Evolutionary conservation across 2,113 vertebrate species (phyloP).

Genomic region (Mirounga angustirostris): DNA sequence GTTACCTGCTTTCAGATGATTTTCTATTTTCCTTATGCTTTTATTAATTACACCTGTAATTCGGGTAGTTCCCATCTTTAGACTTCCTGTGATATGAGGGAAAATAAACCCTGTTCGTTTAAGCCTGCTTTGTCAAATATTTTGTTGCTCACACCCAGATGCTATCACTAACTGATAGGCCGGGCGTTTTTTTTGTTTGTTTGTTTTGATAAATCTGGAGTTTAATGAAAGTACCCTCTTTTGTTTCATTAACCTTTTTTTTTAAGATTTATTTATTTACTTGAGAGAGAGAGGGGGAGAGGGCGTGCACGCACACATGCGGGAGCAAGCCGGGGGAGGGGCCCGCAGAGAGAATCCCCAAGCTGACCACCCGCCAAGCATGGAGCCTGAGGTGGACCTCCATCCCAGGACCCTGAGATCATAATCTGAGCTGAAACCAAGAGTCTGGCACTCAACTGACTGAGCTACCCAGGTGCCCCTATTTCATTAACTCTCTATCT

Average conservation of each 20-base stretch:
- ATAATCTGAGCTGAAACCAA: background rate
- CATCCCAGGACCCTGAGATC: background rate
- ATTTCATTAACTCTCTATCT: background rate
- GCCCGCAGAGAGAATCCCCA: background rate
- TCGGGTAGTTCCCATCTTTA: background rate
- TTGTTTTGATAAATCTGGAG: background rate
- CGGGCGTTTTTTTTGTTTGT: background rate
- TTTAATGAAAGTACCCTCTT: background rate
- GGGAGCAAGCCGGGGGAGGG: background rate
- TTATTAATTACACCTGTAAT: background rate
- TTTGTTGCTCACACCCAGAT: background rate
- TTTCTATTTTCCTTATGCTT: background rate
- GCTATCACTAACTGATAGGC: background rate
- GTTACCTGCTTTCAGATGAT: background rate
- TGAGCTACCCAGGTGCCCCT: background rate
- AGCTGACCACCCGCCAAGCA: background rate
- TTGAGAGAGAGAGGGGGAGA: background rate
- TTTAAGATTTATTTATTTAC: background rate
- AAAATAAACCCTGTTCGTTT: background rate
- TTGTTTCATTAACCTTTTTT: background rate
- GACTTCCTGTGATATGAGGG: background rate
- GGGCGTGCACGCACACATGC: too few species aligned
- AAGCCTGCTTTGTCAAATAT: background rate
- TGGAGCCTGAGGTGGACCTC: background rate
- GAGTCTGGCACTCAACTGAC: background rate